Evolutionary conservation across 2,888 invertebrate species (phyloP), one percentile per base, ranked within the genome.

Genomic region (Phaonia tiefii): DNA sequence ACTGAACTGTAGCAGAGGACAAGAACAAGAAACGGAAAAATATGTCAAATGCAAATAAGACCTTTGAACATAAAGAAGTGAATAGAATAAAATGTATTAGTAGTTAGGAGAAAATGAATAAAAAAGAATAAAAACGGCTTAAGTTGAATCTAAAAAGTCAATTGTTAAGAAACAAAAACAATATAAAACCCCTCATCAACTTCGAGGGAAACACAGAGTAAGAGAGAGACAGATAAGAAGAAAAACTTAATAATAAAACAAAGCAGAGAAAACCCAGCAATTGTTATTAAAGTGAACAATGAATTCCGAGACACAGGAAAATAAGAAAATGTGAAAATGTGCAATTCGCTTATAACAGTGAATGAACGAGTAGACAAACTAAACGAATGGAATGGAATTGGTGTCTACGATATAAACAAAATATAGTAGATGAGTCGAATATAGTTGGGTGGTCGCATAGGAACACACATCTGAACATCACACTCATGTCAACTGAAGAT

Each of bases 21-120:
- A n/a, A 13, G 7, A 20, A 8, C 13, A 42, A 22, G 39, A 5
- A 42, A 42, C 10, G 44, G 26, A 63, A 31, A 67, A 71, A 37
- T 70, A n/a, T 75, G 75, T 58, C 79, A 75, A 79, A 79, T 75
- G 58, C 75, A 79, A 75, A 79, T 71, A 75, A 79, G 58, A 71
- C 71, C 39, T 49, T 70, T 46, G 58, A n/a, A 11, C 10, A 69
- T 11, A 49, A 15, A 37, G 44, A 76, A n/a, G 46, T 54, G 37
- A 56, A 69, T 15, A 39, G 11, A 65, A 65, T 60, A 39, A 54
- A 54, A 39, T 63, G 42, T 63, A 39, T 37, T 22, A 10, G 63
- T 39, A 37, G 15, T 15, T 17, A 39, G 11, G 58, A 69, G 7
- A n/a, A 31, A 11, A 11, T 25, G 42, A 15, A 39, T 13, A 70